These are phyloP conservation scores for Tetragonula carbonaria DNA, from an alignment of 2,888 invertebrate species.

Conservation along the genomic window DNA sequence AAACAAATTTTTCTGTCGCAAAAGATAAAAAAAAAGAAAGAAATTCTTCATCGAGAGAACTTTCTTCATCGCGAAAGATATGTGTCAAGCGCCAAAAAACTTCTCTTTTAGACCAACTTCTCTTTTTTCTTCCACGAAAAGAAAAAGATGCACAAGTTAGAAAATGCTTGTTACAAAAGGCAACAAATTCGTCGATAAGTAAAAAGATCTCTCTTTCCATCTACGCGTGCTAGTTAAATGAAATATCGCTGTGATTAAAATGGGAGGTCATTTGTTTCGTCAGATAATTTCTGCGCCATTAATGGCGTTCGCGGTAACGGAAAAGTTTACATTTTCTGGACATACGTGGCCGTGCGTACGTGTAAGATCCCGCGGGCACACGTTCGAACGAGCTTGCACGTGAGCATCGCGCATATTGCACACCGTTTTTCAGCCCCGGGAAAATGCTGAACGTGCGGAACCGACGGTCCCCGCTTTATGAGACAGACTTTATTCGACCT, in stretches of 20 bases:
- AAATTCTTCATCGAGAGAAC: no score
- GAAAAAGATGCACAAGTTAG: background rate
- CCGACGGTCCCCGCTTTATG: conserved; percentile 22
- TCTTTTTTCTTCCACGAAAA: background rate
- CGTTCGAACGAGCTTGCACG: conserved; percentile 10
- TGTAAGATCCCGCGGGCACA: background rate
- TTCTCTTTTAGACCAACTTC: no score
- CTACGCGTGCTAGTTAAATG: background rate
- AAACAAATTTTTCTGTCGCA: no score
- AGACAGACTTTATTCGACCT: conserved; percentile 24
- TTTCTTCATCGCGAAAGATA: no score
- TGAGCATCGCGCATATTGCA: background rate
- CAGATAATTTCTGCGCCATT: background rate
- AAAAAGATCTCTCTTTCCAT: background rate
- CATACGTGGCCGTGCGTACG: background rate
- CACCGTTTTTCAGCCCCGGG: conserved; percentile 13
- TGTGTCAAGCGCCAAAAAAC: no score
- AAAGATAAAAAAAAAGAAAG: no score
- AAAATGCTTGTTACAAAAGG: background rate
- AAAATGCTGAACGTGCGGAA: conserved; percentile 31
- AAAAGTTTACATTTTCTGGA: conserved; percentile 14
- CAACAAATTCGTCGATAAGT: no score
- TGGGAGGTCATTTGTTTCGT: background rate
- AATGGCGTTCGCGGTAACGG: background rate
- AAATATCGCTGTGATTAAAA: background rate